phyloP scores from a whole-genome alignment of 2,113 vertebrate species.

The Prochilodus magdalenae region DNA sequence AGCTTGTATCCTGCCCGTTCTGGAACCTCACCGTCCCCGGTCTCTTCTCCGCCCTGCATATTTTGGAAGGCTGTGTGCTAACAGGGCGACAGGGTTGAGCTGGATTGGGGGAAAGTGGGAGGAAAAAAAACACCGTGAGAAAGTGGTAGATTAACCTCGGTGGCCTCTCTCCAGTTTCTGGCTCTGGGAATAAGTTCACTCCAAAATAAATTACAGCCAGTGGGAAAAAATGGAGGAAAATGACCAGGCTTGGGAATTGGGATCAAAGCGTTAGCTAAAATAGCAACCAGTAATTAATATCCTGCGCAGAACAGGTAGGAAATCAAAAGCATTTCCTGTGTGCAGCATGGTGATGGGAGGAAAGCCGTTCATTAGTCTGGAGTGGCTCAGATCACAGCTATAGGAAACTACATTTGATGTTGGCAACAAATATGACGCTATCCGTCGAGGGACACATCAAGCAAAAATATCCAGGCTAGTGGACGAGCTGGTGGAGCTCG shows the following conservation, averaged over 20 bases:
- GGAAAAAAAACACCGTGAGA: conserved; percentile 40
- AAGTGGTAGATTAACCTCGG: conserved; percentile 57
- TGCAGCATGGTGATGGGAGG: conserved; percentile 12
- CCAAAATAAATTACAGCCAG: conserved; percentile 39
- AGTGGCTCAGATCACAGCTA: not conserved
- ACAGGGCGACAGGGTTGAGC: not conserved
- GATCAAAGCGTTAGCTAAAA: conserved; percentile 53
- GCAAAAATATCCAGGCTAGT: not conserved
- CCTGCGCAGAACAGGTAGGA: conserved; percentile 31
- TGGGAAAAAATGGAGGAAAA: conserved; percentile 6
- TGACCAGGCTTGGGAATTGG: conserved; percentile 2
- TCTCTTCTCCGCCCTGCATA: not conserved
- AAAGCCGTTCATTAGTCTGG: conserved; percentile 20
- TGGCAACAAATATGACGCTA: conserved; percentile 7
- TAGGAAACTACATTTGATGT: conserved; percentile 6
- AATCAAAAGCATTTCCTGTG: conserved; percentile 34
- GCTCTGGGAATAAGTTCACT: conserved; percentile 45
- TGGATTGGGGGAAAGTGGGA: not conserved
- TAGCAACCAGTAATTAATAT: conserved; percentile 48
- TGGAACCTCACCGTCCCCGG: not conserved
- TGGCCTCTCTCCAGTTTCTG: not conserved
- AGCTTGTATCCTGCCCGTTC: not conserved
- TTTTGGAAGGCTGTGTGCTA: not conserved
- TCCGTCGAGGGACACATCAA: conserved; percentile 17
- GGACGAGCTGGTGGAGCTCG: not conserved